These are phyloP conservation scores for Epirrhoe alternata DNA, from an alignment of 2,888 invertebrate genomes.

Conservation along the genomic window DNA sequence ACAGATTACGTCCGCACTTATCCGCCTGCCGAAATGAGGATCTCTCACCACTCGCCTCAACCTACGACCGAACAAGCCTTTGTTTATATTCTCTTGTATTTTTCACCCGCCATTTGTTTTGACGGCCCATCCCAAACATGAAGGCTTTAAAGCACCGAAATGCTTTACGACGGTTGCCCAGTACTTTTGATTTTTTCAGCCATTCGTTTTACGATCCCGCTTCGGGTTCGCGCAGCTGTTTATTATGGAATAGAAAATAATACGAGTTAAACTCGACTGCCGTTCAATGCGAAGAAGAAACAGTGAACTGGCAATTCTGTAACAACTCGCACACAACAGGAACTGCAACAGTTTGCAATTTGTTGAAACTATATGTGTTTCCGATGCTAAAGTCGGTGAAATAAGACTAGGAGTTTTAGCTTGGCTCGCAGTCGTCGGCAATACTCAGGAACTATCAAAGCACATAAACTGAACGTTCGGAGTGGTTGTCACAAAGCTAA, in stretches of 20 bases:
- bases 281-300: conserved; percentile 36
- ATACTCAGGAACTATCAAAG: conserved; percentile 45
- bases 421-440: conserved; percentile 34
- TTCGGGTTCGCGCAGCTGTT: conserved; percentile 40
- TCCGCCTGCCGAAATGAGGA: conserved; percentile 79
- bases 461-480: conserved; percentile 49
- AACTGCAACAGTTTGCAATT: conserved; percentile 44
- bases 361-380: conserved; percentile 41
- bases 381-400: conserved; percentile 40
- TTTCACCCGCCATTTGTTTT: conserved; percentile 80
- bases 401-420: conserved; percentile 37
- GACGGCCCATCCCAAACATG: conserved; percentile 72
- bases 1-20: conserved; percentile 83
- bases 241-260: conserved; percentile 38
- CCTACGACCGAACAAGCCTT: conserved; percentile 76
- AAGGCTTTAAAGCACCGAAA: conserved; percentile 63
- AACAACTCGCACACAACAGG: conserved; percentile 41
- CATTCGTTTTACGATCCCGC: conserved; percentile 51
- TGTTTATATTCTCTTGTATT: conserved; percentile 80
- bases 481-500: conserved; percentile 61
- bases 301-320: conserved; percentile 37
- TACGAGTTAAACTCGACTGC: conserved; percentile 38
- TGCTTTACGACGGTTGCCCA: conserved; percentile 60
- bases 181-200: conserved; percentile 63
- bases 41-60: conserved; percentile 63